Percentiles rank a stretch among this genome's conserved stretches.
Conservation (phyloP, 2,797 vertebrate species). For the Eurystomus glaucurus region DNA sequence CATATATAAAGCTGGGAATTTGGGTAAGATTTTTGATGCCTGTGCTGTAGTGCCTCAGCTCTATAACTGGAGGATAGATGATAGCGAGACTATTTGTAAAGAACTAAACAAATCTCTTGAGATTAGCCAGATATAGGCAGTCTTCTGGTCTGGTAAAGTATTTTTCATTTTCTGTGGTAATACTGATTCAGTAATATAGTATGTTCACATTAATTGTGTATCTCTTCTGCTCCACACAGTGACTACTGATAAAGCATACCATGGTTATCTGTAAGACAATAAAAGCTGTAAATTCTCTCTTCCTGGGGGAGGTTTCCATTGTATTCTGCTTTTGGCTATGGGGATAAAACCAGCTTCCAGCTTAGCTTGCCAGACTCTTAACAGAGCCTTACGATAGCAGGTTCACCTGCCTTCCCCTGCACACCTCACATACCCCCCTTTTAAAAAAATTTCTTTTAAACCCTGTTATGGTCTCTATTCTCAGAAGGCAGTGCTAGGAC, state of each 20-base stretch:
- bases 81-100: constrained; percentile 17
- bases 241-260: not conserved
- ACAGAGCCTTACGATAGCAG: not conserved
- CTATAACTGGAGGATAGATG: constrained; percentile 2
- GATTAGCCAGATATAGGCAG: not conserved
- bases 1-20: not conserved
- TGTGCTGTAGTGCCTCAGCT: constrained; percentile 45
- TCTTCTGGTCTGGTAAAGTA: not conserved
- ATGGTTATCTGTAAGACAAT: constrained; percentile 35
- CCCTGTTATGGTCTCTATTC: not conserved
- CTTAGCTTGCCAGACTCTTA: not conserved
- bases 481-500: not conserved
- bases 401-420: not conserved
- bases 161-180: constrained; percentile 26
- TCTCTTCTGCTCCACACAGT: not conserved
- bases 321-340: not conserved
- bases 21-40: constrained; percentile 39
- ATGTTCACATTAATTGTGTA: not conserved
- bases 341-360: not conserved
- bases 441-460: not conserved
- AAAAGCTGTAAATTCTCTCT: constrained; percentile 41
- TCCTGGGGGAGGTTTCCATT: not conserved
- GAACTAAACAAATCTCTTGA: not conserved
- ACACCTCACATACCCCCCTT: too few relatives aligned
- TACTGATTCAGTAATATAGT: not conserved